These are phyloP conservation scores for Tamandua tetradactyla DNA, from an alignment of 2,797 vertebrate genomes.

Conservation along the genomic window DNA sequence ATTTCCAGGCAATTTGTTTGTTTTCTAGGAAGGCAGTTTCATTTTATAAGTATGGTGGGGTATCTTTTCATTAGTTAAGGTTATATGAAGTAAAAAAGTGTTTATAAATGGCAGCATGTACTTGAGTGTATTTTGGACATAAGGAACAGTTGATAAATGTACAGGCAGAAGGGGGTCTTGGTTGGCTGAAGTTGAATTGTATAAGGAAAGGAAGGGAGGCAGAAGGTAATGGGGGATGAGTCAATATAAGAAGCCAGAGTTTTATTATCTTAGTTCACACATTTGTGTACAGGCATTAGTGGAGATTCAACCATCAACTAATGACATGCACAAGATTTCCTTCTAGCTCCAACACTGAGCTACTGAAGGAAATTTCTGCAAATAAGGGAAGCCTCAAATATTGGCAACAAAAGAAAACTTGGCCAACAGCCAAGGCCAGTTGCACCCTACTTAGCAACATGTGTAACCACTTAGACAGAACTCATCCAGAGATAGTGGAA, in stretches of 20 bases:
- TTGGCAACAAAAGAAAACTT: neutral
- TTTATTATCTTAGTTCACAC: neutral
- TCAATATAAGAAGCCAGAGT: neutral
- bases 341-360: neutral
- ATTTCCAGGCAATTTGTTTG: conserved; percentile 27
- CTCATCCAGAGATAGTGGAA: neutral
- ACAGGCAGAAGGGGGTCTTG: neutral
- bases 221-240: neutral
- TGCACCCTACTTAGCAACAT: neutral
- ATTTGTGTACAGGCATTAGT: neutral
- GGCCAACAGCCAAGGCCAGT: fast-evolving
- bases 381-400: neutral
- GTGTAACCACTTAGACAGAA: too few species aligned
- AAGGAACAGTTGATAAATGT: neutral
- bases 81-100: neutral
- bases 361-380: neutral
- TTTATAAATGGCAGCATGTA: neutral
- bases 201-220: neutral
- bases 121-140: neutral
- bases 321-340: fast-evolving
- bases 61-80: neutral
- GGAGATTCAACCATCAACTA: neutral
- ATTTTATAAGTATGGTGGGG: conserved; percentile 4
- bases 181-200: neutral
- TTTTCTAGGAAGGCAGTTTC: neutral